Evolutionary conservation across 2,888 invertebrate genomes (phyloP).

Genomic region (Homarus gammarus): DNA sequence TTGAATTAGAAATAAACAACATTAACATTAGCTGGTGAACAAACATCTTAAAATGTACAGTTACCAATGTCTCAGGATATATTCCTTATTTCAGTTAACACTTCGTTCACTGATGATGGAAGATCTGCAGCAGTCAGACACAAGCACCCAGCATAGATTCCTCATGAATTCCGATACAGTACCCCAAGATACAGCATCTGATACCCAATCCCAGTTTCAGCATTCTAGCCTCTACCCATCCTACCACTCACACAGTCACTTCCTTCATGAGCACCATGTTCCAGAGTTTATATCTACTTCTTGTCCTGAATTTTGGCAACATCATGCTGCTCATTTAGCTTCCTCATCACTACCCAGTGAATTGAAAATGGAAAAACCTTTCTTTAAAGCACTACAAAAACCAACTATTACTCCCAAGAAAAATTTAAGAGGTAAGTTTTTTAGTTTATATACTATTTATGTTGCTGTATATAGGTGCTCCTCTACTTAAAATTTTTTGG

Average conservation of each 20-base stretch:
- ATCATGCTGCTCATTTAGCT: background rate
- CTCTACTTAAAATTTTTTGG: too few relatives aligned
- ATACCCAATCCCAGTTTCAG: background rate
- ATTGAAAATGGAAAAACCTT: constrained; percentile 74
- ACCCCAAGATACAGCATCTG: constrained; percentile 1
- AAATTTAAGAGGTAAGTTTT: constrained; percentile 21
- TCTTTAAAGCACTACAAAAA: constrained; percentile 70
- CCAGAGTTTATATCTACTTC: constrained; percentile 71
- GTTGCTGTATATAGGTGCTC: too few relatives aligned
- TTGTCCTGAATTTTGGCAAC: constrained; percentile 61
- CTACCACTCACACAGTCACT: constrained; percentile 16
- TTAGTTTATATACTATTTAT: too few relatives aligned
- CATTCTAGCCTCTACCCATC: constrained; percentile 78
- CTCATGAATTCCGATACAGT: constrained; percentile 86
- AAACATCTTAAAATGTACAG: too few relatives aligned
- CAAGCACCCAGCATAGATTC: constrained; percentile 85
- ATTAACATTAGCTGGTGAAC: too few relatives aligned
- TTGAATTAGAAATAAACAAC: too few relatives aligned
- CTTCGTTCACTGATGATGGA: constrained; percentile 93
- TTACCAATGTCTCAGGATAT: too few relatives aligned
- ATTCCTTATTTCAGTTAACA: constrained; percentile 82
- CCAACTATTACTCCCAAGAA: constrained; percentile 28
- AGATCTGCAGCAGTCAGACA: constrained; percentile 88
- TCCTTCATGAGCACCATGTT: constrained; percentile 12
- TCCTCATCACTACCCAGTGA: constrained; percentile 65